phyloP scores from a whole-genome alignment of 2,113 vertebrate species.

The Willisornis vidua region DNA sequence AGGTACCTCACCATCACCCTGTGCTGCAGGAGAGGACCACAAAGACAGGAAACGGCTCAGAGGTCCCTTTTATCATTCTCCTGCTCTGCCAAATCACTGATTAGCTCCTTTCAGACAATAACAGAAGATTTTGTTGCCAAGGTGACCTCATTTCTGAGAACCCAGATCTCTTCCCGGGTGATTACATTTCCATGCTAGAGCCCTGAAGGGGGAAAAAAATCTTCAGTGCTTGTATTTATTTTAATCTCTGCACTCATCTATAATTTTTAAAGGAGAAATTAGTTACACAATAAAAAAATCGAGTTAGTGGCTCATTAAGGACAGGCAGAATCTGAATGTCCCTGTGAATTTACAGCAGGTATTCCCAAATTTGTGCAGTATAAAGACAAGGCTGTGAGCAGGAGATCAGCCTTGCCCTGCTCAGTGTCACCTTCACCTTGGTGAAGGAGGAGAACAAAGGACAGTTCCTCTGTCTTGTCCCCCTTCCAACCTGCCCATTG shows the following conservation, averaged over 20 bases:
- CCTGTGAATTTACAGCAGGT: background rate
- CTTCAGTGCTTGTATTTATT: constrained; percentile 14
- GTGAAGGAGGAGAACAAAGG: background rate
- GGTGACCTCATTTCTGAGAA: constrained; percentile 54
- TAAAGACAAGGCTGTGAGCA: background rate
- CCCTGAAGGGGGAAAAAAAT: background rate
- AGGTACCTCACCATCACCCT: background rate
- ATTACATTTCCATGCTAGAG: constrained; percentile 20
- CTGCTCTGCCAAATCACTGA: constrained; percentile 25
- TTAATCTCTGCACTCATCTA: background rate
- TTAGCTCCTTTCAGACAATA: constrained; percentile 42
- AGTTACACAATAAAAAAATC: background rate
- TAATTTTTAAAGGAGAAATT: background rate
- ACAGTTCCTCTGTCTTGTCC: background rate
- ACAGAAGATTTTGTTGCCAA: constrained; percentile 46
- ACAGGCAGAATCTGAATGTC: background rate
- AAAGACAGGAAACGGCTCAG: background rate
- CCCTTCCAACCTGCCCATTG: background rate
- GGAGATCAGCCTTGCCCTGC: background rate
- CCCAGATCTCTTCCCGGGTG: background rate
- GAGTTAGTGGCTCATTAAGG: background rate
- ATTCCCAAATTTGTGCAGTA: background rate
- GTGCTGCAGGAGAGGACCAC: background rate
- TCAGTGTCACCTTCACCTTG: background rate
- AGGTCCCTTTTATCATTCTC: background rate